Percentiles rank a stretch among this genome's conserved stretches.
These are phyloP conservation scores for Pachymerium ferrugineum DNA, from an alignment of 2,888 invertebrate species.

Conservation along the genomic window DNA sequence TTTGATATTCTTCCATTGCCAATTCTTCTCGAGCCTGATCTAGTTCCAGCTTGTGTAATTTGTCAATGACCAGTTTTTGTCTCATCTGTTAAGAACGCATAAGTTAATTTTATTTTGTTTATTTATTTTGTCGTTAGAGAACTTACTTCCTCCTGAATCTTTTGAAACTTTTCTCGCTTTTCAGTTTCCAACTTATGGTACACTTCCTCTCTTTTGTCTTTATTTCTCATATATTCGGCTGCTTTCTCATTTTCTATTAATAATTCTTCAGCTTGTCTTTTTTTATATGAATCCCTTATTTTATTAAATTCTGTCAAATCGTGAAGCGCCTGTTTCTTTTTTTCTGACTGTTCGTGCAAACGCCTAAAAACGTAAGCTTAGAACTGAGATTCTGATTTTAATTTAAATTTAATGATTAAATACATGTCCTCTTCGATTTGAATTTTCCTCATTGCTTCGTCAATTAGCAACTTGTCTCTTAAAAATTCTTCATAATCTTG, in stretches of 20 bases:
- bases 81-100: too few species aligned
- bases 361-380: background rate
- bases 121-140: too few species aligned
- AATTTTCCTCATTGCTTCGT: conserved; percentile 2
- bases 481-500: conserved; percentile 6
- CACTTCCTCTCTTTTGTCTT: background rate
- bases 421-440: conserved; percentile 4
- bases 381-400: too few species aligned
- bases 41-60: background rate
- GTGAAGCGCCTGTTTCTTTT: background rate
- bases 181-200: background rate
- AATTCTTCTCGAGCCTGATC: background rate
- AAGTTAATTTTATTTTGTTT: too few species aligned
- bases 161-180: background rate
- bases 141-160: background rate
- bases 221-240: background rate
- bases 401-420: background rate
- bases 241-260: background rate
- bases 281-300: background rate
- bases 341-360: background rate
- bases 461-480: background rate
- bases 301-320: background rate
- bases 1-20: background rate
- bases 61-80: background rate
- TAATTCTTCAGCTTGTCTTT: background rate